These are phyloP conservation scores for Ictalurus punctatus DNA, from an alignment of 2,113 vertebrate genomes.

Conservation along the genomic window DNA sequence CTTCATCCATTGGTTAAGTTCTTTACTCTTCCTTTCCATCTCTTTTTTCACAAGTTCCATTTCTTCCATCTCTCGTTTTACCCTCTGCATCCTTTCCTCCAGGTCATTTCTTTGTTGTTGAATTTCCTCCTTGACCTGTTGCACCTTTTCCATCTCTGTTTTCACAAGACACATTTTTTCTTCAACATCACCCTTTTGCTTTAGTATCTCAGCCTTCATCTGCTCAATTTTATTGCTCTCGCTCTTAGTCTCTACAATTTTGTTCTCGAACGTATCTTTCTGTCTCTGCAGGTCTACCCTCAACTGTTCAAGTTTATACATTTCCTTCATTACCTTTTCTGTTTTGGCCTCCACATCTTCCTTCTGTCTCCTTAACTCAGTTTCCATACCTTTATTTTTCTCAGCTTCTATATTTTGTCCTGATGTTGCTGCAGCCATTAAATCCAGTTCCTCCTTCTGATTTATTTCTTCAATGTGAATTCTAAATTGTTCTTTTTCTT, in stretches of 20 bases:
- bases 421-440: constrained; percentile 11
- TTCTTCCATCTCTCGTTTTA: constrained; percentile 48
- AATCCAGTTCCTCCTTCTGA: neutral
- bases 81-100: constrained; percentile 43
- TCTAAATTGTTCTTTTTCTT: constrained; percentile 19
- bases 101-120: constrained; percentile 50
- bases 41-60: constrained; percentile 56
- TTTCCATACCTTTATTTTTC: constrained; percentile 21
- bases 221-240: constrained; percentile 32
- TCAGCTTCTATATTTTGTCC: neutral
- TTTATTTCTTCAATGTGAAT: constrained; percentile 7
- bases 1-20: constrained; percentile 51
- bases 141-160: constrained; percentile 48
- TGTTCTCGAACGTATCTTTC: constrained; percentile 24
- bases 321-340: constrained; percentile 25
- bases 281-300: constrained; percentile 45
- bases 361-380: neutral
- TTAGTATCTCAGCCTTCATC: constrained; percentile 33
- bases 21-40: constrained; percentile 47
- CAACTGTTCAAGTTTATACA: constrained; percentile 41
- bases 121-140: constrained; percentile 50
- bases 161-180: constrained; percentile 43
- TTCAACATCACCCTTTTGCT: constrained; percentile 47
- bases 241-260: constrained; percentile 23
- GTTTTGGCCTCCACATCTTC: neutral